Percentiles rank a stretch among this genome's conserved stretches.
Conservation (phyloP, 2,888 invertebrate genomes). For the Tipula vernalis region DNA sequence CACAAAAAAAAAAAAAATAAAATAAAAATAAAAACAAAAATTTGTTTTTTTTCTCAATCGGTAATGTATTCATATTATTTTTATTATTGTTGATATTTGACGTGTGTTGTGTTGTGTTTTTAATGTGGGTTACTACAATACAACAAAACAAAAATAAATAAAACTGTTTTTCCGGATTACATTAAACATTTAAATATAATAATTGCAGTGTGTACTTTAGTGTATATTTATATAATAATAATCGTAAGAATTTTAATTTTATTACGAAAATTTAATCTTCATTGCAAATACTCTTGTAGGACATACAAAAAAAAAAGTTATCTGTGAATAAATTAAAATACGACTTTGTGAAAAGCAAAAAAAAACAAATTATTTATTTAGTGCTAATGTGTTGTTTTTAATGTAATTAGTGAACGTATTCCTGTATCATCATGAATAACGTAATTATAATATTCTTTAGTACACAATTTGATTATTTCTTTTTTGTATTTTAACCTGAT, state of each 20-base stretch:
- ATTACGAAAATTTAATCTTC: not conserved
- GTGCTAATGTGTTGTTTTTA: not conserved
- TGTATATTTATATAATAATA: not conserved
- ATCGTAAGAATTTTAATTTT: not conserved
- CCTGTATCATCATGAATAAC: not conserved
- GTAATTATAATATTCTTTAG: not conserved
- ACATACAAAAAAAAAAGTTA: not conserved
- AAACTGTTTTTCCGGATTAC: not conserved
- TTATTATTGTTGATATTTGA: not conserved
- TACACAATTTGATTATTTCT: not conserved
- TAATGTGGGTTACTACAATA: not conserved
- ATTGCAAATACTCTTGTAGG: not conserved
- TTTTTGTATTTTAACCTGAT: not conserved
- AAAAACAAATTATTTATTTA: not conserved
- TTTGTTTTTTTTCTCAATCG: not conserved
- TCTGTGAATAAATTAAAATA: not conserved
- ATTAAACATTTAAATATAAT: not conserved
- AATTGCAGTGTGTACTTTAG: not conserved
- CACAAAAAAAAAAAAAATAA: not conserved
- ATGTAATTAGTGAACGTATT: not conserved
- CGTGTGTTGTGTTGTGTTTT: not conserved
- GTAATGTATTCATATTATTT: not conserved
- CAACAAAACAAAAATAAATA: not conserved
- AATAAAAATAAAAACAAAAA: not conserved
- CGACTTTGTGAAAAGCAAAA: not conserved